Evolutionary conservation across 2,113 vertebrate species (phyloP).

Genomic region (Scopus umbretta): DNA sequence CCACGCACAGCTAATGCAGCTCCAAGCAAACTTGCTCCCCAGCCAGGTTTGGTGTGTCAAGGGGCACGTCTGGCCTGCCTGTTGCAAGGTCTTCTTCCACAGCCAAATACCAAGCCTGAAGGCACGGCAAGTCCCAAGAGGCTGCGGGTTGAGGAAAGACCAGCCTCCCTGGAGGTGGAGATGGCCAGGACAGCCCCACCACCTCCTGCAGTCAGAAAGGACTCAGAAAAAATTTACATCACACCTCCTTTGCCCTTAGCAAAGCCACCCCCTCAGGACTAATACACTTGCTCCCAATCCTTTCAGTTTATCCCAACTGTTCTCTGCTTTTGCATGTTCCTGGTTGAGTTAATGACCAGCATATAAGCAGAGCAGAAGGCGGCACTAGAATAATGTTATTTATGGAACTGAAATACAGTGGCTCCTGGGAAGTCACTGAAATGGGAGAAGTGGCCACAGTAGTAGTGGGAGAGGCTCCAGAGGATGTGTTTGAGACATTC

Average conservation of each 20-base stretch:
- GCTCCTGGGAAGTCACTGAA: background rate
- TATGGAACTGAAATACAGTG: background rate
- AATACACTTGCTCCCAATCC: fast-evolving
- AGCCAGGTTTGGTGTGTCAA: background rate
- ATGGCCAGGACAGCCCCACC: background rate
- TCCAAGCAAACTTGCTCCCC: background rate
- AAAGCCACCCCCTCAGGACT: background rate
- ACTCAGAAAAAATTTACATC: background rate
- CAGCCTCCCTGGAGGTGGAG: background rate
- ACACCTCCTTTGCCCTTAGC: background rate
- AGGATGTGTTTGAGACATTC: background rate
- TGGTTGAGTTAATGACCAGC: background rate
- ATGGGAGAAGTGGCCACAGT: background rate
- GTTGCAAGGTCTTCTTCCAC: background rate
- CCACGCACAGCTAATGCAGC: background rate
- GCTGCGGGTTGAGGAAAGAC: background rate
- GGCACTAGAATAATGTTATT: background rate
- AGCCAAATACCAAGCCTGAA: background rate
- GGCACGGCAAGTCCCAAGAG: background rate
- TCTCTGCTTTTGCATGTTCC: background rate
- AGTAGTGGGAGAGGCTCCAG: background rate
- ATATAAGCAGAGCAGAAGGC: background rate
- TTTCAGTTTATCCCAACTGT: background rate
- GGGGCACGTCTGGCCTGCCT: background rate
- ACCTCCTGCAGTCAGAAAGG: background rate